Base-by-base conservation (phyloP, 2,797 vertebrate species). In the Leptoclinus maculatus region DNA sequence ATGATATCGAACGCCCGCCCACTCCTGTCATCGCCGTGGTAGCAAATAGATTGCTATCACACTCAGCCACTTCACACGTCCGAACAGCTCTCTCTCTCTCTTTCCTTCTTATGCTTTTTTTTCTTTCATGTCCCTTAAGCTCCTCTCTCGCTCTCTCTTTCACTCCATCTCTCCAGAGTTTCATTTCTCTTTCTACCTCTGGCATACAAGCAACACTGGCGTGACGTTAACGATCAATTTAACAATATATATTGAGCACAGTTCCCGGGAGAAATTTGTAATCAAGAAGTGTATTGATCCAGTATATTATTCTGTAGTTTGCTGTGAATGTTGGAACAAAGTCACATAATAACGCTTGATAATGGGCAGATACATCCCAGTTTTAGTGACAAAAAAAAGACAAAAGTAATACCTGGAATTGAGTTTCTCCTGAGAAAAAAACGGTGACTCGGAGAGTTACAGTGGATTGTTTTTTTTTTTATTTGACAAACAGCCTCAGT, bases 251-350 rank as follows among this genome's bases (percentile, higher is more conserved):
- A 92, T 90, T 76, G 89, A 91, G 85, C 87, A 71, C 71, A 58
- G 84, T 89, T 89, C 90, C 89, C 76, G 1, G 84, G 88, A 92
- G 90, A 90, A 90, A 91, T 90, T 78, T 92, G 83, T 91, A 87
- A 92, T 93, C 87, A 92, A 89, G 87, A 80, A 79, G 79, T 13
- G 36, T 80, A 93, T 93, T 3, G 90, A 93, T 89, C 84, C 63
- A 32, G 69, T 70, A 72, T 76, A 83, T 91, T 90, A 90, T 90
- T 89, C 89, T 87, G 78, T 78, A 79, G 77, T 89, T 92, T 89
- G 51, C 79, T 77, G 76, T 32, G 67, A 88, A 81, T 76, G 71
- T 76, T 80, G 74, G 56, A 83, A 80, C 64, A 83, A 68, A 82
- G 85, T 88, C 84, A 88, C 80, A 84, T 89, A 86, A 85, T 85